These are phyloP conservation scores for Omphaloscelis lunosa DNA, from an alignment of 2,888 invertebrate genomes.

Conservation along the genomic window DNA sequence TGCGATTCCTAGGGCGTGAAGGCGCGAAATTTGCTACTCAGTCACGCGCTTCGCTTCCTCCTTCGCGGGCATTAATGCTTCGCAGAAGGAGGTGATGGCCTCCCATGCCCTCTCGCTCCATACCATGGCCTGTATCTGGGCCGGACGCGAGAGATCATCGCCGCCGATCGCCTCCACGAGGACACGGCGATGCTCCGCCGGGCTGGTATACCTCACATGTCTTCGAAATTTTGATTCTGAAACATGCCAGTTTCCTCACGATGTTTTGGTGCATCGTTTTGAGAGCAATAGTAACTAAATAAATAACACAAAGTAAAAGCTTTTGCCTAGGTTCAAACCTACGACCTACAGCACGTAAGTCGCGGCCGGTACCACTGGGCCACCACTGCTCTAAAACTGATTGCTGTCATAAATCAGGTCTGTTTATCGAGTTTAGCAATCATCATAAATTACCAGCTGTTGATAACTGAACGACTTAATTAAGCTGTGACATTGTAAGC, in stretches of 20 bases:
- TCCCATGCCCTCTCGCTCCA: too few species aligned
- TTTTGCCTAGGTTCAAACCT: neutral
- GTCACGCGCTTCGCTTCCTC: too few species aligned
- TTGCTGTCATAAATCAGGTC: neutral
- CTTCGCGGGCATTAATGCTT: too few species aligned
- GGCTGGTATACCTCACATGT: neutral
- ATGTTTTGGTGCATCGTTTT: neutral
- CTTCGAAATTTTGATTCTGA: neutral
- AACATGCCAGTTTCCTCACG: neutral
- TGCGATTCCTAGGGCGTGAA: too few species aligned
- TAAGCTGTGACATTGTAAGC: slow-evolving; percentile 35
- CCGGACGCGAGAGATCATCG: too few species aligned
- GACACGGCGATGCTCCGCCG: too few species aligned
- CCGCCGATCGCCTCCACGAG: too few species aligned
- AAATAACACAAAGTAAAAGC: neutral
- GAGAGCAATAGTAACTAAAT: neutral
- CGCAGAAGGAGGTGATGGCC: too few species aligned
- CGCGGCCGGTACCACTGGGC: neutral
- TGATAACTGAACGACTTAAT: slow-evolving; percentile 31
- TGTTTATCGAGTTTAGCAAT: slow-evolving; percentile 22
- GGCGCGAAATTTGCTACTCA: too few species aligned
- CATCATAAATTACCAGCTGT: slow-evolving; percentile 28
- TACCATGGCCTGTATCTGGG: too few species aligned
- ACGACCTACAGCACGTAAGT: neutral
- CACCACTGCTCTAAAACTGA: neutral